phyloP scores from a whole-genome alignment of 1,140 invertebrate genomes.

The Drosophila miranda region DNA sequence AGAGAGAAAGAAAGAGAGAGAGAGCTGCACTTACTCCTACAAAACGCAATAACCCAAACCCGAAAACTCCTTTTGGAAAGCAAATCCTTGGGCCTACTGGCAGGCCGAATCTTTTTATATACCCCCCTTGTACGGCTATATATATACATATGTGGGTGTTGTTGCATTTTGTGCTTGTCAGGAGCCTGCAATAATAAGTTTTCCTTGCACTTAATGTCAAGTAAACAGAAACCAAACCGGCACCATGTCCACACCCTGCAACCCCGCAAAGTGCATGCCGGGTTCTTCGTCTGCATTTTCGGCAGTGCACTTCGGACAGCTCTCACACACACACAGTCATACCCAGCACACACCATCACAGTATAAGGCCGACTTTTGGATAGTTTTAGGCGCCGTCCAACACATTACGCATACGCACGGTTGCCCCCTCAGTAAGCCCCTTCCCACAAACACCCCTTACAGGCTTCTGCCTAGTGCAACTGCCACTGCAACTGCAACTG shows the following conservation, averaged over 20 bases:
- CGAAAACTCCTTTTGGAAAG: constrained; percentile 40
- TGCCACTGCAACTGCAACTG: constrained; percentile 48
- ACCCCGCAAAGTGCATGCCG: constrained; percentile 23
- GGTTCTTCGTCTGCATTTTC: constrained; percentile 46
- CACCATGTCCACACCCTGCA: neutral
- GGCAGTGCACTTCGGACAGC: constrained; percentile 22
- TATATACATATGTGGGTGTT: constrained; percentile 29
- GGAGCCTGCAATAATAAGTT: constrained; percentile 77
- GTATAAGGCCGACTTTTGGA: constrained; percentile 56
- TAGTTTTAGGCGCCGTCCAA: constrained; percentile 58
- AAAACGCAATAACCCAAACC: neutral
- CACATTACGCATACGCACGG: constrained; percentile 70
- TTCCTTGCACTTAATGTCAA: constrained; percentile 79
- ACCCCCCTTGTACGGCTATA: constrained; percentile 12
- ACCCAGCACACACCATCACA: neutral
- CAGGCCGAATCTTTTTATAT: constrained; percentile 49
- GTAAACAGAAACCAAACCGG: constrained; percentile 58
- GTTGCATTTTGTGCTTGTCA: constrained; percentile 74
- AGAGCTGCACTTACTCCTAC: neutral
- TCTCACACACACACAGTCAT: neutral
- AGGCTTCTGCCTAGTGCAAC: constrained; percentile 35
- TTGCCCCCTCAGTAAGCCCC: constrained; percentile 21
- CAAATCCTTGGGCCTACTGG: constrained; percentile 45
- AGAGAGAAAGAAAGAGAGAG: constrained; percentile 17
- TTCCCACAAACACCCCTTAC: neutral